Percentiles rank a stretch among this genome's conserved stretches.
Conservation (phyloP, 2,113 vertebrate species). For the Oceanites oceanicus region DNA sequence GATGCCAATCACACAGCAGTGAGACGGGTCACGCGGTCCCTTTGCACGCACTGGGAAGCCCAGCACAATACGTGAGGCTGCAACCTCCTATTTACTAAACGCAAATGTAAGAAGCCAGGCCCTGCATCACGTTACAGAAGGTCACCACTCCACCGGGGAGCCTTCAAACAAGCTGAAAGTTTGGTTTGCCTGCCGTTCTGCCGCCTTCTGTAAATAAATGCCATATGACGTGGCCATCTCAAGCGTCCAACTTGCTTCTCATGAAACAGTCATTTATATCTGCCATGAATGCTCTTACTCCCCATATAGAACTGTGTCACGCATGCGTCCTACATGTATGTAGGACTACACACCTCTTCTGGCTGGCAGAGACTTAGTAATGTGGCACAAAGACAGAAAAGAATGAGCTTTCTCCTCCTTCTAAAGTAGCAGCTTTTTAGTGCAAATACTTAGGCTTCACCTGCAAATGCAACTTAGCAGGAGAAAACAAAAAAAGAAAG, state of each 20-base stretch:
- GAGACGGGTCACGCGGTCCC: rapidly evolving
- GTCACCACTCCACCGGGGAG: not conserved
- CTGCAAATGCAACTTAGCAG: not conserved
- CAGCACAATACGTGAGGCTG: not conserved
- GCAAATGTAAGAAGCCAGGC: not conserved
- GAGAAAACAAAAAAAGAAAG: not conserved
- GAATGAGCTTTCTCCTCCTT: not conserved
- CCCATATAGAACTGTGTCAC: not conserved
- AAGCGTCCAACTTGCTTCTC: not conserved
- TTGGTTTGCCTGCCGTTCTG: not conserved
- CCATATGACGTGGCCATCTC: rapidly evolving
- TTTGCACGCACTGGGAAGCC: not conserved
- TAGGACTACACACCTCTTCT: not conserved
- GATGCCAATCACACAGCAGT: not conserved
- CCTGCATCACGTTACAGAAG: not conserved
- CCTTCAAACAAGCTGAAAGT: not conserved
- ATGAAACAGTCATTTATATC: not conserved
- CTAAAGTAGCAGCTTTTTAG: not conserved
- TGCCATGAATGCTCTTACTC: not conserved
- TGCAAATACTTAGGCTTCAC: not conserved
- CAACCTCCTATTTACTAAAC: not conserved
- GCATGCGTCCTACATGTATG: not conserved
- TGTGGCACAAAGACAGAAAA: not conserved
- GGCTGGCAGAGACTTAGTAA: not conserved
- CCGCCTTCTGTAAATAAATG: not conserved